Percentiles rank a stretch among this genome's conserved stretches.
These are phyloP conservation scores for Anguilla megastoma DNA, from an alignment of 2,797 vertebrate genomes.

Conservation along the genomic window DNA sequence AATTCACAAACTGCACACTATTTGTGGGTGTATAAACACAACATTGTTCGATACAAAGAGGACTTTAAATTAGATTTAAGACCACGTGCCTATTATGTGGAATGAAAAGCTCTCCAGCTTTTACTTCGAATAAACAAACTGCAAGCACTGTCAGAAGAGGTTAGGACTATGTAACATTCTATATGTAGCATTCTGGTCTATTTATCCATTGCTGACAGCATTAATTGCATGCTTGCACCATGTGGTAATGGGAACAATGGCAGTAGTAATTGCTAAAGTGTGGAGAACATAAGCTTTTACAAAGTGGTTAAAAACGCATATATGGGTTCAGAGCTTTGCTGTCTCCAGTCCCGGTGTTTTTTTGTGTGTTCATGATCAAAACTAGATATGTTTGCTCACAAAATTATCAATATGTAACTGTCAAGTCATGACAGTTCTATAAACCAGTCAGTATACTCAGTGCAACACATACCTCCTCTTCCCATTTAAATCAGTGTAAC, in stretches of 20 bases:
- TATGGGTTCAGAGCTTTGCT: neutral
- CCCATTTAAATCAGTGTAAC: neutral
- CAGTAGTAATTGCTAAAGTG: neutral
- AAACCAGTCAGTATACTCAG: neutral
- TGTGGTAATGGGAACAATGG: too few species aligned
- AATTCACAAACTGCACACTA: neutral
- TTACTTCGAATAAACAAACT: neutral
- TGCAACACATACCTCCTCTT: neutral
- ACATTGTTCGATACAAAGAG: neutral
- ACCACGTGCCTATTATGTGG: neutral
- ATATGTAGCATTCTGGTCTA: neutral
- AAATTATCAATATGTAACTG: neutral
- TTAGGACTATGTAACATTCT: neutral
- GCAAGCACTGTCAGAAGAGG: neutral
- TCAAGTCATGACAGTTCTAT: neutral
- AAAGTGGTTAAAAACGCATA: neutral
- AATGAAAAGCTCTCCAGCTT: neutral
- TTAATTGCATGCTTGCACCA: too few species aligned
- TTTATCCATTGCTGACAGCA: too few species aligned
- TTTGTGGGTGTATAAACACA: neutral
- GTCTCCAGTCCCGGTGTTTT: neutral
- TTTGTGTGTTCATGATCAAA: neutral
- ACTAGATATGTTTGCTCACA: neutral
- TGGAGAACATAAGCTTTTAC: neutral
- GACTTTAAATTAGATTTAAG: neutral